Conservation (phyloP, 2,113 vertebrate species). For the Felis chaus region DNA sequence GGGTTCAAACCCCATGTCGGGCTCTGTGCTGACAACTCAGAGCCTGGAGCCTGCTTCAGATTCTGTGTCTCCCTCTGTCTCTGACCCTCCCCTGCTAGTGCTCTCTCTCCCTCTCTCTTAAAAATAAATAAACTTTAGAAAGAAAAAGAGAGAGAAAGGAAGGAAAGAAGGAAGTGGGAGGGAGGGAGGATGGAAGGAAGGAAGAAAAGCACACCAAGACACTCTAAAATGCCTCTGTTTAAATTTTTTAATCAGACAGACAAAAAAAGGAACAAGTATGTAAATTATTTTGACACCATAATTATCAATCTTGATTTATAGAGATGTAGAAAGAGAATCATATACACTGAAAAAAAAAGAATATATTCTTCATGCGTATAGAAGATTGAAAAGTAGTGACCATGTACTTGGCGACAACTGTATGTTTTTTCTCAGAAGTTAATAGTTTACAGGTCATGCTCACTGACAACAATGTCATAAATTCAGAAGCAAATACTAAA, state of each 20-base stretch:
- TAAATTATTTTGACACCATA: neutral
- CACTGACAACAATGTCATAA: neutral
- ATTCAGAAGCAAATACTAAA: conserved; percentile 18
- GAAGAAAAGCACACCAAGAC: neutral
- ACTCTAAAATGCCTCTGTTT: neutral
- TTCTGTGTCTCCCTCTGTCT: too few species aligned
- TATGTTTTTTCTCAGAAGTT: neutral
- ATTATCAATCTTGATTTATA: neutral
- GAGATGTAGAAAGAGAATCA: neutral
- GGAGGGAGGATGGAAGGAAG: too few species aligned
- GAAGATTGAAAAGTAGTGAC: neutral
- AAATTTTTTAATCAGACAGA: neutral
- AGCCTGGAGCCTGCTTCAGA: too few species aligned
- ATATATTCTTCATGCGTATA: neutral
- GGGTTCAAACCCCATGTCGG: too few species aligned
- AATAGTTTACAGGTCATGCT: neutral
- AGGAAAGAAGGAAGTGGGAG: too few species aligned
- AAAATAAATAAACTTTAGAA: too few species aligned
- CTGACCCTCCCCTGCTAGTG: too few species aligned
- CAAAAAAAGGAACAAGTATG: neutral
- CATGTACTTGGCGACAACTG: neutral
- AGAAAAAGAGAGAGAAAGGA: too few species aligned
- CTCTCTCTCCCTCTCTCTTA: too few species aligned
- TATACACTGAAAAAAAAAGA: neutral
- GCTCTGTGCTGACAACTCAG: too few species aligned